phyloP scores from a whole-genome alignment of 2,797 vertebrate species.

The Masticophis lateralis region DNA sequence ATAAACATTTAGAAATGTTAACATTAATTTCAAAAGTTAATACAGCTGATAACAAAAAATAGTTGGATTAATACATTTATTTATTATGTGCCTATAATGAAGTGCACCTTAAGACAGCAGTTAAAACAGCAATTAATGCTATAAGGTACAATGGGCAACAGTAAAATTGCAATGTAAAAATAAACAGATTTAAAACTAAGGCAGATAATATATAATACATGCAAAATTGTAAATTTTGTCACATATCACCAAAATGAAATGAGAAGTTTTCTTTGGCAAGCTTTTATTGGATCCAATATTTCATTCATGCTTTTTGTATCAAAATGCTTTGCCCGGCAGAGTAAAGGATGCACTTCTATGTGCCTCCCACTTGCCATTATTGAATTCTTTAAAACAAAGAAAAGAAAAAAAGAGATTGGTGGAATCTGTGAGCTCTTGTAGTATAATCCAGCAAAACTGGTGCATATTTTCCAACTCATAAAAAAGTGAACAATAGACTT shows the following conservation, averaged over 20 bases:
- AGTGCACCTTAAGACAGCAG: not conserved
- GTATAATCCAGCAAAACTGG: not conserved
- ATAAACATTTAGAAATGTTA: not conserved
- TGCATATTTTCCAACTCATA: not conserved
- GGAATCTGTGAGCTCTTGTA: not conserved
- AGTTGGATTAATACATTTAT: not conserved
- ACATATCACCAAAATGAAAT: slow-evolving; percentile 18
- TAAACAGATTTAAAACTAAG: not conserved
- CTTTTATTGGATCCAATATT: slow-evolving; percentile 7
- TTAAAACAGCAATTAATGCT: not conserved
- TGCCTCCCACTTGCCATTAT: not conserved
- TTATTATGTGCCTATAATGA: not conserved
- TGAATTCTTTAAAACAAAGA: not conserved
- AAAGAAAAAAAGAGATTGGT: not conserved
- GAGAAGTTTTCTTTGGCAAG: fast-evolving
- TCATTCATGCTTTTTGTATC: not conserved
- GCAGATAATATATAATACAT: not conserved
- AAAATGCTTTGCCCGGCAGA: not conserved
- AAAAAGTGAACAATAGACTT: not conserved
- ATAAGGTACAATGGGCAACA: not conserved
- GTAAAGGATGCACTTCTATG: not conserved
- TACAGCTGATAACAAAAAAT: not conserved
- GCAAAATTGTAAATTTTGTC: not conserved
- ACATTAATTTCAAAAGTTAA: not conserved
- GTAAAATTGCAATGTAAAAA: not conserved